These are phyloP conservation scores for Medauroidea extradentata DNA, from an alignment of 1,140 invertebrate genomes.

Conservation along the genomic window DNA sequence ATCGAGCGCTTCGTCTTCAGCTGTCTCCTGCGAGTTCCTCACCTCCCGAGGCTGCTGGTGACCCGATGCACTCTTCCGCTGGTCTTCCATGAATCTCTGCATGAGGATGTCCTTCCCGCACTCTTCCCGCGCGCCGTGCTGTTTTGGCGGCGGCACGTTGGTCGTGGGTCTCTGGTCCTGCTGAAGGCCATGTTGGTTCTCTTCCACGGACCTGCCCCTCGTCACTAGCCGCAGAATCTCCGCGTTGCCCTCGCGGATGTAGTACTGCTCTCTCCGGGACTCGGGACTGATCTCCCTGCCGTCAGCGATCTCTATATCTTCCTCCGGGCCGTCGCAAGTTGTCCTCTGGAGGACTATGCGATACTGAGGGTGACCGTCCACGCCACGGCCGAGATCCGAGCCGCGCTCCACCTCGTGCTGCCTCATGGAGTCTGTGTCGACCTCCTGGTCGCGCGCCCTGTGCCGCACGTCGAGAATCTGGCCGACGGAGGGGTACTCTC, in stretches of 20 bases:
- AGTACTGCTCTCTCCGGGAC: constrained; percentile 58
- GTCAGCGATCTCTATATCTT: background rate
- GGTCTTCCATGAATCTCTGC: constrained; percentile 75
- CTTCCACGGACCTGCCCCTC: constrained; percentile 56
- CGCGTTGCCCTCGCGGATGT: constrained; percentile 75
- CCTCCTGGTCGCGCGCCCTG: constrained; percentile 20
- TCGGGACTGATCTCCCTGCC: constrained; percentile 21
- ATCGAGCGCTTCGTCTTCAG: background rate
- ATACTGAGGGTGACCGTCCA: background rate
- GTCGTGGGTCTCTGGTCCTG: constrained; percentile 37
- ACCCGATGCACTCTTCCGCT: constrained; percentile 41
- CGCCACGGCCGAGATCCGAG: constrained; percentile 39
- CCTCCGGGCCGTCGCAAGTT: background rate
- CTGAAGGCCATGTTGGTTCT: constrained; percentile 34
- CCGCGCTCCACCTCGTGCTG: constrained; percentile 70
- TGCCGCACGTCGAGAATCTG: background rate
- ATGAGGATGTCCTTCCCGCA: constrained; percentile 72
- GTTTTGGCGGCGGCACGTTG: constrained; percentile 48
- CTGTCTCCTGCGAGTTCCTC: no score
- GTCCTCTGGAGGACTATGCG: no score
- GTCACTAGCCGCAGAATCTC: constrained; percentile 76
- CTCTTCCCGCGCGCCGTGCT: constrained; percentile 53
- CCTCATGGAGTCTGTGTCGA: constrained; percentile 63
- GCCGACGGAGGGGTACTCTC: constrained; percentile 9
- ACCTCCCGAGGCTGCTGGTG: no score